Evolutionary conservation across 2,888 invertebrate species (phyloP), one percentile per base, ranked within the genome.

Genomic region (Brachyptera risi): DNA sequence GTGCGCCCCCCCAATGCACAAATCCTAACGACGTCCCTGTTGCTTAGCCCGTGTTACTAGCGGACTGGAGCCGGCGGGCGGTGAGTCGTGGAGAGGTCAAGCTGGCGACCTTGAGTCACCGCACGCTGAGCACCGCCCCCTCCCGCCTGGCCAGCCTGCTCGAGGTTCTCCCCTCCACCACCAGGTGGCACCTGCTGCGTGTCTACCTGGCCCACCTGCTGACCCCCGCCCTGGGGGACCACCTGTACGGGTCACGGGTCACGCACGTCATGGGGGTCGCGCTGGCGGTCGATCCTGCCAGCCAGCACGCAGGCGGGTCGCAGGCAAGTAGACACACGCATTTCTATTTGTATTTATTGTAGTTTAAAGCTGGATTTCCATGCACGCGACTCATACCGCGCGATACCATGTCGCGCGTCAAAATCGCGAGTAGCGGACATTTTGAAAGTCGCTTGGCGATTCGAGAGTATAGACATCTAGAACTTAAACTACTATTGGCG

Each of bases 211-310:
- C 75, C 0, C 71, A 73, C 3, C 64, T 70, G 47, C 64, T 76
- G 3, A 69, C 71, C 59, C 77, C 78, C 15, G 64, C 77, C 58
- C 66, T 78, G 21, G 77, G 78, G 1, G 78, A 78, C 63, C 72
- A 73, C 58, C 62, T 73, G 24, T 73, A 71, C 58, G 73, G 73
- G 1, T 68, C 72, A 3, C 66, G 74, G 26, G 71, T 75, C 7
- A 71, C 71, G 19, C 67, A 70, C 40, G 59, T 76, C 0, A 66
- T 71, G 65, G 72, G 73, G 3, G 67, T 71, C 23, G 71, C 70
- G 60, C 27, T 74, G 13, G 68, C 68, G 21, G 66, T 74, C 1
- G 71, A 72, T 60, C 73, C 74, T 1, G 71, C 72, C 51, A 69
- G 72, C 31, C 65, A 69, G 1, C 60, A n/a, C n/a, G n/a, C n/a